These are phyloP conservation scores for Telmatherina bonti DNA, from an alignment of 2,797 vertebrate genomes.

Conservation along the genomic window DNA sequence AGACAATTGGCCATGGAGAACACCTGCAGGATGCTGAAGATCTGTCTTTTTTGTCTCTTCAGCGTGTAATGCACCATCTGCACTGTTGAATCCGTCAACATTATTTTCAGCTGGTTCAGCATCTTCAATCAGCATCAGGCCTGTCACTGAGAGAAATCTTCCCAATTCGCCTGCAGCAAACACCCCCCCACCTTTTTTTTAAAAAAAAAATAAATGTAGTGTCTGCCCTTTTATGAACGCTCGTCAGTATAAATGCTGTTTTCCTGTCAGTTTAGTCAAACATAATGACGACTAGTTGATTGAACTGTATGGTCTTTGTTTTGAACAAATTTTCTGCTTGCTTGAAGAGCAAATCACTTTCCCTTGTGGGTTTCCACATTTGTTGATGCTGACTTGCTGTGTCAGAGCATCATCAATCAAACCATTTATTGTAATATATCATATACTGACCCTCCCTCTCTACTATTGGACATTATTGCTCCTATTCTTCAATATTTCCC, in stretches of 20 bases:
- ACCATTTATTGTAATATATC: slow-evolving; percentile 33
- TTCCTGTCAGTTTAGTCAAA: neutral
- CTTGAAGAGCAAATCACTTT: slow-evolving; percentile 15
- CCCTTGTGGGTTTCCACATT: slow-evolving; percentile 13
- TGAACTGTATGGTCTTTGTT: neutral
- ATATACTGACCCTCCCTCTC: slow-evolving; percentile 52
- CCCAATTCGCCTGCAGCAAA: neutral
- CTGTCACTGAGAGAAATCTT: neutral
- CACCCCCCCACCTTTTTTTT: no score
- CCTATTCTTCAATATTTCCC: slow-evolving; percentile 15
- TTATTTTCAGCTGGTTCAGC: neutral
- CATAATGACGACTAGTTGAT: slow-evolving; percentile 18
- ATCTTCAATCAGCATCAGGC: neutral
- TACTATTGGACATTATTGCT: slow-evolving; percentile 19
- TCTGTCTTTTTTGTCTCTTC: neutral
- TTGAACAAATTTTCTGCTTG: slow-evolving; percentile 18
- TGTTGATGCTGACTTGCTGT: slow-evolving; percentile 30
- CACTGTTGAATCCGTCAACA: neutral
- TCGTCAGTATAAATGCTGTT: neutral
- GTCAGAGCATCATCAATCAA: slow-evolving; percentile 44
- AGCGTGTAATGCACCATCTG: neutral
- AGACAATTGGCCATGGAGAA: no score
- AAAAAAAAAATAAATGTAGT: no score
- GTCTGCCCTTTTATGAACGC: neutral
- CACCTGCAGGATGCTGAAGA: neutral